These are phyloP conservation scores for Crocodylus rhombifer DNA, from an alignment of 2,797 vertebrate species.

Conservation along the genomic window DNA sequence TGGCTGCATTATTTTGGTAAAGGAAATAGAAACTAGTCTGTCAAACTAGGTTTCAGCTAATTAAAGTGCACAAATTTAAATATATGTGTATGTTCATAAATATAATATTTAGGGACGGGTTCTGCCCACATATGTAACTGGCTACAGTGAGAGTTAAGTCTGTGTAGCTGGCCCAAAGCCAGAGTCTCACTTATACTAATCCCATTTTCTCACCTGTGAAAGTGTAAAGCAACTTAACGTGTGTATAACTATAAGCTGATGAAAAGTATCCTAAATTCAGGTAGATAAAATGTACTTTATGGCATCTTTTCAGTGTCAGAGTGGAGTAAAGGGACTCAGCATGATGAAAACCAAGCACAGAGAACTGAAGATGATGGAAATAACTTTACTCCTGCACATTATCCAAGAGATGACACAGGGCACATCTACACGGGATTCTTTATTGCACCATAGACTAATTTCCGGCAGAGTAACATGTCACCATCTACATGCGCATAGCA, in stretches of 20 bases:
- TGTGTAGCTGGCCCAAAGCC: background rate
- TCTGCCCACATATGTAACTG: background rate
- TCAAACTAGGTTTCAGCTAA: background rate
- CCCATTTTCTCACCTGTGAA: background rate
- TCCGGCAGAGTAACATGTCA: no score
- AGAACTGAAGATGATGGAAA: background rate
- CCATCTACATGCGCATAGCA: no score
- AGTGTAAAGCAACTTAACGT: background rate
- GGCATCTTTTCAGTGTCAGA: background rate
- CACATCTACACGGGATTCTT: no score
- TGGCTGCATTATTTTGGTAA: background rate
- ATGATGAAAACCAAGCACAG: background rate
- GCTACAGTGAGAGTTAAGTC: background rate
- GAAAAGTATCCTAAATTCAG: background rate
- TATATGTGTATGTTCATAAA: background rate
- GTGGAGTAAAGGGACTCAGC: background rate
- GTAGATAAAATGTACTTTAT: background rate
- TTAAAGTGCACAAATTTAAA: background rate
- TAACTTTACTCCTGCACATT: background rate
- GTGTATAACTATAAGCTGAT: background rate
- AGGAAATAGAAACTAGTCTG: background rate
- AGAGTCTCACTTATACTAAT: background rate
- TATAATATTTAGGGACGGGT: background rate
- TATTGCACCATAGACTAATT: no score
- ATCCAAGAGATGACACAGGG: background rate